phyloP scores from a whole-genome alignment of 2,113 vertebrate genomes.

The Charina bottae region DNA sequence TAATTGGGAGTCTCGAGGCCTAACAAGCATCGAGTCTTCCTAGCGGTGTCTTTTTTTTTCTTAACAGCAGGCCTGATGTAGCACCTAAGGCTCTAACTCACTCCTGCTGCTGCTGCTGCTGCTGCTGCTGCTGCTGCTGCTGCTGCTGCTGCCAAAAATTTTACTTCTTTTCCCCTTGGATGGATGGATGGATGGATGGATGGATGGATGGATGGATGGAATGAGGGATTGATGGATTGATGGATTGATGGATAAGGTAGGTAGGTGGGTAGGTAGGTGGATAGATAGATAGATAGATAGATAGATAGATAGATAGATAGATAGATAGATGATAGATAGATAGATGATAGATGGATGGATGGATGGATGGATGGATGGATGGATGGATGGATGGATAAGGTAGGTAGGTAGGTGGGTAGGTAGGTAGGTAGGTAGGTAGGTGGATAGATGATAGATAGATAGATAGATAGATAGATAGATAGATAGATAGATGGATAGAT shows the following conservation, averaged over 20 bases:
- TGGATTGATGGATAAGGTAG: too few species aligned
- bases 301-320: too few species aligned
- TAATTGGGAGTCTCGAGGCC: background rate
- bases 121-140: background rate
- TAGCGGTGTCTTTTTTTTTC: background rate
- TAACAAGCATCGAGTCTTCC: background rate
- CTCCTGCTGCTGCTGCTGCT: background rate
- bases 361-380: too few species aligned
- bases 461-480: background rate
- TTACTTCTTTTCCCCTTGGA: background rate
- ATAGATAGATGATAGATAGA: too few species aligned
- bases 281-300: background rate
- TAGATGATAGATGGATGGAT: too few species aligned
- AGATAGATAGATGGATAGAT: background rate
- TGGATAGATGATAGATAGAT: too few species aligned
- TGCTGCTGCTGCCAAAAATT: rapidly evolving
- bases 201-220: background rate
- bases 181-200: background rate
- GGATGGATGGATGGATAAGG: background rate
- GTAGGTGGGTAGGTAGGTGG: too few species aligned
- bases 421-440: background rate
- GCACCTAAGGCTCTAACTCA: background rate
- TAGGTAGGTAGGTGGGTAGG: too few species aligned
- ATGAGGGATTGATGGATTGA: too few species aligned
- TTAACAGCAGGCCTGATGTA: background rate